These are phyloP conservation scores for Astropecten irregularis DNA, from an alignment of 53 echinoderm and acorn worm species.

Conservation along the genomic window DNA sequence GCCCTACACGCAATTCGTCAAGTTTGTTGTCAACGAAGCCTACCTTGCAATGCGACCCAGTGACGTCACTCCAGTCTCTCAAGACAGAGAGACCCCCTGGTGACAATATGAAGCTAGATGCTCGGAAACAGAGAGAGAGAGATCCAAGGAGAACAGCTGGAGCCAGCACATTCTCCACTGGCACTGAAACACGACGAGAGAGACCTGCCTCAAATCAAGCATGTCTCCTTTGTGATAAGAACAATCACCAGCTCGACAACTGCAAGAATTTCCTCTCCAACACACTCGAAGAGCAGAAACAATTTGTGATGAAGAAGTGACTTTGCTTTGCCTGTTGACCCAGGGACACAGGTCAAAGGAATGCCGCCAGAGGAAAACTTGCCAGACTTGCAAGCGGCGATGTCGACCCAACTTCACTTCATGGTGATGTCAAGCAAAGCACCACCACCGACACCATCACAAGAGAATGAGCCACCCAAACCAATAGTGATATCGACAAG, in stretches of 20 bases:
- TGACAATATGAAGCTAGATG: not conserved
- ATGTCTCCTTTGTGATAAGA: constrained; percentile 9
- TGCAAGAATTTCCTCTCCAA: constrained; percentile 17
- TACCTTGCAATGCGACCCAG: constrained; percentile 49
- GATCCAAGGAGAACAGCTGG: not conserved
- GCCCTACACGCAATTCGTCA: constrained; percentile 38
- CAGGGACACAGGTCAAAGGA: constrained; percentile 45
- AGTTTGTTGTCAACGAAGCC: constrained; percentile 36
- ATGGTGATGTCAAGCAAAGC: constrained; percentile 39
- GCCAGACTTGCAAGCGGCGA: constrained; percentile 12
- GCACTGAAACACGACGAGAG: not conserved
- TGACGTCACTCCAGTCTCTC: constrained; percentile 1
- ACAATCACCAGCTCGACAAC: constrained; percentile 27
- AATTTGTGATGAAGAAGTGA: constrained; percentile 21
- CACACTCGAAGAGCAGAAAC: constrained; percentile 7
- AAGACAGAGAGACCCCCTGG: not conserved
- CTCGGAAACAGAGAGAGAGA: not conserved
- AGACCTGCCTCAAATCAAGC: not conserved
- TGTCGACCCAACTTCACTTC: constrained; percentile 53
- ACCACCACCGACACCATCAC: no score
- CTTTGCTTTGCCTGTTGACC: constrained; percentile 53
- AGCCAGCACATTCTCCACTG: constrained; percentile 24
- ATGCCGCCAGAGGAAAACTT: constrained; percentile 12
- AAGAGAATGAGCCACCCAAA: not conserved
- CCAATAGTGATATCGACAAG: not conserved